These are phyloP conservation scores for Coecobrya sp. DNA, from an alignment of 2,888 invertebrate species.

Conservation along the genomic window DNA sequence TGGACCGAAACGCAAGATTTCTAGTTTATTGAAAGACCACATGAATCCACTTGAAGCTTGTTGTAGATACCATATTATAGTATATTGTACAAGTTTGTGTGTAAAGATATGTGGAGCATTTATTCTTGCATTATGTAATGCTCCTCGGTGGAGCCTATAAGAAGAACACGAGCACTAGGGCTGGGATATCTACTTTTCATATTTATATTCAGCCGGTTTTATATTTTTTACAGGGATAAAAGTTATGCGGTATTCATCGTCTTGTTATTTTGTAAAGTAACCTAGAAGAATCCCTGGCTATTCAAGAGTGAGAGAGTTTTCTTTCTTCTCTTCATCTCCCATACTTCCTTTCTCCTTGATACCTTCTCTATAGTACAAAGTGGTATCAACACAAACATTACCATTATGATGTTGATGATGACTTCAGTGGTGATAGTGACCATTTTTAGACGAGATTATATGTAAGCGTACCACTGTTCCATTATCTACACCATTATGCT, in stretches of 20 bases:
- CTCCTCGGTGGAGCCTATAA: not conserved
- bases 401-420: constrained; percentile 37
- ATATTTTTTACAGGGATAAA: not conserved
- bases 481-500: constrained; percentile 12
- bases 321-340: not conserved
- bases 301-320: constrained; percentile 12
- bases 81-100: not conserved
- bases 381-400: constrained; percentile 20
- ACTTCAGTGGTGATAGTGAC: constrained; percentile 24
- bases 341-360: not conserved
- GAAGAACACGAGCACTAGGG: not conserved
- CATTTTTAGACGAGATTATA: constrained; percentile 28
- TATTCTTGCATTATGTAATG: not conserved
- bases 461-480: not conserved
- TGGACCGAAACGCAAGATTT: not conserved
- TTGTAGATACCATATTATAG: not conserved
- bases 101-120: not conserved
- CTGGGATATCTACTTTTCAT: not conserved
- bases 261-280: constrained; percentile 45
- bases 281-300: constrained; percentile 7
- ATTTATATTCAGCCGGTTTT: constrained; percentile 22
- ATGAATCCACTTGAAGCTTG: not conserved
- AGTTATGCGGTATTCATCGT: constrained; percentile 35
- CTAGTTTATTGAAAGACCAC: constrained; percentile 19
- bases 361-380: not conserved